Percentiles rank a stretch among this genome's conserved stretches.
Evolutionary conservation across 2,113 vertebrate genomes (phyloP).

Genomic region (Sylvietta virens): DNA sequence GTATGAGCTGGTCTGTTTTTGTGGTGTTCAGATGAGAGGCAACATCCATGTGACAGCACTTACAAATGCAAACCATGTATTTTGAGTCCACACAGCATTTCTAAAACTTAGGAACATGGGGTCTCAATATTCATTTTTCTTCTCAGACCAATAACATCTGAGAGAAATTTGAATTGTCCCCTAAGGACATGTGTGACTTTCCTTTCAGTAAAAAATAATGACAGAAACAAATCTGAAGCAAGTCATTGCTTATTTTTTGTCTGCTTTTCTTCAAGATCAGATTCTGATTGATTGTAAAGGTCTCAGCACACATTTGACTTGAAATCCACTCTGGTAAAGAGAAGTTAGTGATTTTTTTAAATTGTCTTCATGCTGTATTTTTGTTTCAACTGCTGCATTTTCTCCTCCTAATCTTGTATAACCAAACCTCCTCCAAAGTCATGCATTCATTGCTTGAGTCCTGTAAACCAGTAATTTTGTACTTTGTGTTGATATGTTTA

Average conservation of each 20-base stretch:
- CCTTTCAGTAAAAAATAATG: neutral
- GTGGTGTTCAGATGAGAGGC: neutral
- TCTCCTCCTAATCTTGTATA: neutral
- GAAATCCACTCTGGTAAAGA: neutral
- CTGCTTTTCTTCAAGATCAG: neutral
- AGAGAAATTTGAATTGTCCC: constrained; percentile 26
- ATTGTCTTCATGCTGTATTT: neutral
- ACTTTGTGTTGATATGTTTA: constrained; percentile 19
- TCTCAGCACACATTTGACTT: neutral
- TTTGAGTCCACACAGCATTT: neutral
- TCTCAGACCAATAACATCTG: constrained; percentile 1
- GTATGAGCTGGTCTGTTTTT: neutral
- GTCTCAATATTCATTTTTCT: neutral
- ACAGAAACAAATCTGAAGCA: neutral
- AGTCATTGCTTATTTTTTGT: neutral
- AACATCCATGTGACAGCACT: neutral
- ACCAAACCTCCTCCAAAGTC: constrained; percentile 37
- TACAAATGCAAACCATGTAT: neutral
- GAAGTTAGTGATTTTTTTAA: neutral
- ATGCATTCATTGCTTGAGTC: neutral
- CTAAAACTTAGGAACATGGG: neutral
- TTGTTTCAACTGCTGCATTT: constrained; percentile 18
- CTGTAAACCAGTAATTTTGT: constrained; percentile 23
- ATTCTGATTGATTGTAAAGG: neutral
- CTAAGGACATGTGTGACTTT: constrained; percentile 35